Conservation (phyloP, 2,113 vertebrate species). For the Oncorhynchus kisutch region DNA sequence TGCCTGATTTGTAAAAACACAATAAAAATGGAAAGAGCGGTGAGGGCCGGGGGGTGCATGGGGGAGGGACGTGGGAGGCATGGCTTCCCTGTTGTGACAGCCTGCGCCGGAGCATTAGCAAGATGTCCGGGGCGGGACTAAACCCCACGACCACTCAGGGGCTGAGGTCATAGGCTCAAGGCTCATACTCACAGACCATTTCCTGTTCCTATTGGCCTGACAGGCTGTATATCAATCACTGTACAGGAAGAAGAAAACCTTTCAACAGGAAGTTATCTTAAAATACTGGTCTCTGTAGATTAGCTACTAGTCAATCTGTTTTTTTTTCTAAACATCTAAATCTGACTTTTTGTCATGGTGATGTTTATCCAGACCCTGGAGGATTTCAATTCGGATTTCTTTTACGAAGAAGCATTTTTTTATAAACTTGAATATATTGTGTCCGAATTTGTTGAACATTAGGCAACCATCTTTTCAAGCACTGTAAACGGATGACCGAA, state of each 20-base stretch:
- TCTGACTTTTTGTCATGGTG: not conserved
- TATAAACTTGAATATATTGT: too few relatives aligned
- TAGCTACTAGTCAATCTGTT: not conserved
- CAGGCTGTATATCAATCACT: conserved; percentile 23
- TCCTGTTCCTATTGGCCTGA: conserved; percentile 5
- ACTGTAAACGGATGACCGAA: too few relatives aligned
- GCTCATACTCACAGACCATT: conserved; percentile 22
- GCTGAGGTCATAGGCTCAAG: conserved; percentile 25
- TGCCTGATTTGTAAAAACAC: conserved; percentile 57
- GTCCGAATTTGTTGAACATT: too few relatives aligned
- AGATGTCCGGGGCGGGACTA: conserved; percentile 51
- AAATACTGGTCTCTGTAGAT: not conserved
- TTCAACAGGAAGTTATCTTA: not conserved
- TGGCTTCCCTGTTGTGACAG: conserved; percentile 50
- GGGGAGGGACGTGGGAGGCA: not conserved
- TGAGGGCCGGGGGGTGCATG: conserved; percentile 18
- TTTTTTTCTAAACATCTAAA: too few relatives aligned
- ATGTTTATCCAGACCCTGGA: too few relatives aligned
- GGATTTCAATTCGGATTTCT: too few relatives aligned
- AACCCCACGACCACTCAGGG: conserved; percentile 42
- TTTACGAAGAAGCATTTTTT: too few relatives aligned
- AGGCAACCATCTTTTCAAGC: too few relatives aligned
- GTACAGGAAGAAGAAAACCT: not conserved
- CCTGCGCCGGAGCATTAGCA: conserved; percentile 58
- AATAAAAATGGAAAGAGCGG: conserved; percentile 63